Evolutionary conservation across 2,888 invertebrate species (phyloP), one percentile per base, ranked within the genome.

Genomic region (Brenthis ino): DNA sequence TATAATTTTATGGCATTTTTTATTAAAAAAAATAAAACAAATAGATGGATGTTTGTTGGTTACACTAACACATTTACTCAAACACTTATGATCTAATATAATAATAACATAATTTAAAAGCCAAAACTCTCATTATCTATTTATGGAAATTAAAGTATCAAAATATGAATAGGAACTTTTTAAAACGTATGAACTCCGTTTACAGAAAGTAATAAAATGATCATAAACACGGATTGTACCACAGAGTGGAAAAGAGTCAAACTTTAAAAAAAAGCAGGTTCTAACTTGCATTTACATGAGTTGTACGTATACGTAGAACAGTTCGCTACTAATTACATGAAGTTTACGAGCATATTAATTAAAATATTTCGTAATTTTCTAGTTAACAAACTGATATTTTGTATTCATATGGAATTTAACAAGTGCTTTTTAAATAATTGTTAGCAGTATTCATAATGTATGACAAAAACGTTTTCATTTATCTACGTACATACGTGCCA

Each of bases 281-380:
- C 33, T 60, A 60, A 50, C 28, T n/a, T 60, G 50, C 50, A 60
- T 50, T 50, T 60, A 60, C 50, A 60, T 48, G 28, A 50, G 33
- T 33, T 60, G 50, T 50, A 20, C 20, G 1, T 20, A 28, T 60
- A 50, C 33, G 50, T 43, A 50, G 33, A 60, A 48, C 58, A 60
- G 60, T 60, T 60, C 60, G 60, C 33, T 60, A 60, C 50, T 60
- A 60, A 60, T 60, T 60, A 60, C 60, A 60, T 60, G 33, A 60
- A 33, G 60, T 60, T 60, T 60, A 60, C 50, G 60, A 60, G 50
- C 50, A 28, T 33, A 60, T 50, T 60, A 60, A 60, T 60, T 60
- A 60, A 60, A 50, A 60, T 50, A 60, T 60, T 60, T 50, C 50
- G 20, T 33, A 33, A 50, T 60, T 60, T 60, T 33, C 60, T 33